Conservation (phyloP, 2,888 invertebrate species). For the Nephrotoma flavescens region DNA sequence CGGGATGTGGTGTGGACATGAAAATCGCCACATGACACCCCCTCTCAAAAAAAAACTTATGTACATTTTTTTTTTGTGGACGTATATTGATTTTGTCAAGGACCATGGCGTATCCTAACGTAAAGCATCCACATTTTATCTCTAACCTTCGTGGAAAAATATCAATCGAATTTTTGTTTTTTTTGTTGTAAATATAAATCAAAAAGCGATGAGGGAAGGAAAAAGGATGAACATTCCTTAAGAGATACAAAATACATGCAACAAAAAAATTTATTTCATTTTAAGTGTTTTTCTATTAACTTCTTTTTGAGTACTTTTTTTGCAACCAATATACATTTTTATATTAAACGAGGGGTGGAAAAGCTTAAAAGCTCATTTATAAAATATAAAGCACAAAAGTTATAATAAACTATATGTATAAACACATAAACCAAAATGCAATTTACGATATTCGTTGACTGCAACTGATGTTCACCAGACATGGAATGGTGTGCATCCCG, state of each 20-base stretch:
- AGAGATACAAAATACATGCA: neutral
- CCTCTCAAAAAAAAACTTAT: neutral
- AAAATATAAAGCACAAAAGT: neutral
- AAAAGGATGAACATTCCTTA: neutral
- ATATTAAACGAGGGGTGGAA: neutral
- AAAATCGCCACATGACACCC: neutral
- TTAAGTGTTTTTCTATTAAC: neutral
- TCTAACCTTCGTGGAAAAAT: neutral
- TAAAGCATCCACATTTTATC: neutral
- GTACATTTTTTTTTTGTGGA: neutral
- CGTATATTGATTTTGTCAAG: neutral
- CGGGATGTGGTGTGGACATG: neutral
- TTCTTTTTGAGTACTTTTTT: neutral
- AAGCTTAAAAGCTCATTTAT: neutral
- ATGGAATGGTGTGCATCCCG: no score
- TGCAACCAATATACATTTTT: neutral
- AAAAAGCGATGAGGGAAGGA: neutral
- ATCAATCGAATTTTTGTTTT: neutral
- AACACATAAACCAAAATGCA: neutral
- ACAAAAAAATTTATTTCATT: neutral
- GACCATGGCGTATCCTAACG: neutral
- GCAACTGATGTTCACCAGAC: no score
- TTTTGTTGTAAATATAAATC: neutral
- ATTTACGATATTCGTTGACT: no score
- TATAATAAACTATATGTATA: neutral